A percentile compares a stretch with the other conserved stretches of the same genome.
Conservation (phyloP, 2,888 invertebrate species). For the Lissocephala sabroskyi region DNA sequence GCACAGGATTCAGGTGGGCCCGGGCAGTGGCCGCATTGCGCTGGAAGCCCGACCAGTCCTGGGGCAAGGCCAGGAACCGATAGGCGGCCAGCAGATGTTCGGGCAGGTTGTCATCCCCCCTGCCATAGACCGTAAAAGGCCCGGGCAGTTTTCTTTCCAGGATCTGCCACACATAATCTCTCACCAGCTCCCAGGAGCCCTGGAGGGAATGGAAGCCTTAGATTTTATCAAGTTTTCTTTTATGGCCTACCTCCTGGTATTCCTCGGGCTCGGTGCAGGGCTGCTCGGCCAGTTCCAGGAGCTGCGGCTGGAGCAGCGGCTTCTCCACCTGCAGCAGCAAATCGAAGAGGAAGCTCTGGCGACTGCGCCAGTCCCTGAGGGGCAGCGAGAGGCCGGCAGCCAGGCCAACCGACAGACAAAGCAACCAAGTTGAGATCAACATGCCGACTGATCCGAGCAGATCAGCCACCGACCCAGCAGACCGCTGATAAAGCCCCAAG, state of each 20-base stretch:
- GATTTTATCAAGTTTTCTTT: not conserved
- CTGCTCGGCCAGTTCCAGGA: conserved; percentile 34
- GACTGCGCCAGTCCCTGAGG: conserved; percentile 10
- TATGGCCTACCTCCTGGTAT: conserved; percentile 33
- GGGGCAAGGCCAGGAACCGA: conserved; percentile 69
- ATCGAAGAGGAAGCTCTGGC: conserved; percentile 47
- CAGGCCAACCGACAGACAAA: no score
- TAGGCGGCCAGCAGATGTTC: conserved; percentile 41
- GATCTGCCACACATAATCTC: conserved; percentile 33
- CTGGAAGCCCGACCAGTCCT: conserved; percentile 77
- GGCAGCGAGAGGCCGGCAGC: not conserved
- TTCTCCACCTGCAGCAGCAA: conserved; percentile 55
- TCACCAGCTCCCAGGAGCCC: conserved; percentile 25
- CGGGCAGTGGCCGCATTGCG: conserved; percentile 77
- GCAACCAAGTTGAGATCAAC: not conserved
- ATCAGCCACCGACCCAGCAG: no score
- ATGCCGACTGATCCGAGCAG: not conserved
- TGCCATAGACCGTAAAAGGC: conserved; percentile 36
- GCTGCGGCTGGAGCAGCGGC: conserved; percentile 45
- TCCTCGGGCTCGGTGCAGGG: conserved; percentile 32
- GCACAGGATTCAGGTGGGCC: conserved; percentile 80
- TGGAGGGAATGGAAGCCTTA: conserved; percentile 4
- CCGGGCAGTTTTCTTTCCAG: conserved; percentile 27
- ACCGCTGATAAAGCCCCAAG: not conserved
- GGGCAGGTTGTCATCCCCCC: conserved; percentile 30